Conservation (phyloP, 2,113 vertebrate genomes). For the Chamaea fasciata region DNA sequence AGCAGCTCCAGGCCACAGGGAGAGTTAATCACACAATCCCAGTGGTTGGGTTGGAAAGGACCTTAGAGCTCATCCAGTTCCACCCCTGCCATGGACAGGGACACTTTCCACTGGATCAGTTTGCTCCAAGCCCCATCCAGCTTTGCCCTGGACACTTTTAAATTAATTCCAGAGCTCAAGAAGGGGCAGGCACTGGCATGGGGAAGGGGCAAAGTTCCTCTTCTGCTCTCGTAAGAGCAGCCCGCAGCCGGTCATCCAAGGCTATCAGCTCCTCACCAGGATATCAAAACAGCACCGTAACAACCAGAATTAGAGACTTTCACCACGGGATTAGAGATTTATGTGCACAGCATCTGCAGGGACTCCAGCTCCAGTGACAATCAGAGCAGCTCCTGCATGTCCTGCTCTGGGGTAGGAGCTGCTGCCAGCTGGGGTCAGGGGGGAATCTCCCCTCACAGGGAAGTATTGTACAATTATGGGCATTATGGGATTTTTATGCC, state of each 20-base stretch:
- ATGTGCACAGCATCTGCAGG: background rate
- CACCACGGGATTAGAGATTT: background rate
- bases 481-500: slow-evolving; percentile 46
- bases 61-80: background rate
- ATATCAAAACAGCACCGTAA: background rate
- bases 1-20: background rate
- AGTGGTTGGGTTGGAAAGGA: background rate
- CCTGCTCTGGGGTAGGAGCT: background rate
- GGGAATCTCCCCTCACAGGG: background rate
- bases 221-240: background rate
- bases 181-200: background rate
- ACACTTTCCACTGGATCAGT: background rate
- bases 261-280: background rate
- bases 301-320: background rate
- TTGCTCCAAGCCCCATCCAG: background rate
- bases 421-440: slow-evolving; percentile 25
- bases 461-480: slow-evolving; percentile 1
- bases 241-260: background rate
- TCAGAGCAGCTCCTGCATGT: slow-evolving; percentile 33
- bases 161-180: background rate
- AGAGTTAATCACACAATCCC: background rate
- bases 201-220: background rate
- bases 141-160: background rate
- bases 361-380: background rate
- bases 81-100: background rate